Base-by-base conservation (phyloP, 2,888 invertebrate species). In the Orgyia antiqua region DNA sequence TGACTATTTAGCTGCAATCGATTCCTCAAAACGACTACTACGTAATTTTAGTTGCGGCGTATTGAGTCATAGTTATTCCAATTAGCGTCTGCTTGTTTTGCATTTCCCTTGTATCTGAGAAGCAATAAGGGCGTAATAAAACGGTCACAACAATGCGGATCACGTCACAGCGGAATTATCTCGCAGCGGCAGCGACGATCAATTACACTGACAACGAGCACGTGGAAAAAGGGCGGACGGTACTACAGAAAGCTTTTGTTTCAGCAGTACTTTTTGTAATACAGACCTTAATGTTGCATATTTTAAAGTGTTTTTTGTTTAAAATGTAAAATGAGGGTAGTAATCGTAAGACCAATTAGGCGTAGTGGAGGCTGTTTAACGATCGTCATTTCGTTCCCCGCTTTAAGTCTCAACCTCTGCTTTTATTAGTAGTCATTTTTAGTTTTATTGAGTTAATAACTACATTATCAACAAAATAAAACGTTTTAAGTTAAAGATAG, bases 161-260 rank as follows among this genome's bases (percentile, higher is more conserved):
- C 82, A 79, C 80, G 82, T 80, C 78, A 80, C 68, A 51, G 45
- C 61, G 65, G 77, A 76, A 78, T 79, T 80, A 82, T 80, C 79
- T 79, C 71, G 70, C 72, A 58, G 67, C 69, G 72, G 71, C 69
- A 63, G 61, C 65, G 68, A 68, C 79, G 76, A 84, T 83, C 82
- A 82, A 82, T 83, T 80, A 79, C 74, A 67, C 66, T 71, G 75
- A 71, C 78, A 71, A 76, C 69, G 64, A 68, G 63, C 71, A 67
- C 74, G 69, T 70, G 70, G 71, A 70, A 73, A 68, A 68, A 63
- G 62, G 65, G 59, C 61, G 58, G 64, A 57, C 58, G 54, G 39
- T 42, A 52, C 52, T 56, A 52, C 48, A 58, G 52, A 45, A 65
- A 54, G 45, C 58, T 63, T 65, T 65, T 58, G 52, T 65, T 63